phyloP scores from a whole-genome alignment of 2,888 invertebrate genomes.

The Epinotia bilunana region DNA sequence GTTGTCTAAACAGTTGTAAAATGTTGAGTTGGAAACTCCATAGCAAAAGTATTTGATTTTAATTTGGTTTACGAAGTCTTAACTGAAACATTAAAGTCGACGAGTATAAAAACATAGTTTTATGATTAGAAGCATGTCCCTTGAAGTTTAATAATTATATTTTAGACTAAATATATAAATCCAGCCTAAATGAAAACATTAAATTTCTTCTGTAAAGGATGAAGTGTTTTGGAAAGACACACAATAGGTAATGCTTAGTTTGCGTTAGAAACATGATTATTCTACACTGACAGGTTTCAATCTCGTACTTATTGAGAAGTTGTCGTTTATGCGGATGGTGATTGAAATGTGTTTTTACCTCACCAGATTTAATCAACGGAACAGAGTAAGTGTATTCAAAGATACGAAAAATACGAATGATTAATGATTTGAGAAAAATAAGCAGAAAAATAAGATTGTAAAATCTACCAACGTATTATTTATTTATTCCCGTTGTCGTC shows the following conservation, averaged over 20 bases:
- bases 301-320: slow-evolving; percentile 7
- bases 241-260: neutral
- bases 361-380: neutral
- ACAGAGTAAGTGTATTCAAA: neutral
- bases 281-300: neutral
- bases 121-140: neutral
- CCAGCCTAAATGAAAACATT: neutral
- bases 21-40: no score
- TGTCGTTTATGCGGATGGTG: neutral
- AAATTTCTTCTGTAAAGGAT: neutral
- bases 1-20: no score
- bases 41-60: no score
- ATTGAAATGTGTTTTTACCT: neutral
- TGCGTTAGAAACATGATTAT: neutral
- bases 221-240: neutral
- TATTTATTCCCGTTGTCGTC: no score
- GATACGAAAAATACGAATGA: neutral
- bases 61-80: no score
- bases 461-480: no score
- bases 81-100: no score
- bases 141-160: neutral
- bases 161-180: no score
- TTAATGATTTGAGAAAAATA: no score
- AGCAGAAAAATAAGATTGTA: no score
- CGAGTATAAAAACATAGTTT: no score